Conservation (phyloP, 2,888 invertebrate genomes). For the Abscondita cerata region DNA sequence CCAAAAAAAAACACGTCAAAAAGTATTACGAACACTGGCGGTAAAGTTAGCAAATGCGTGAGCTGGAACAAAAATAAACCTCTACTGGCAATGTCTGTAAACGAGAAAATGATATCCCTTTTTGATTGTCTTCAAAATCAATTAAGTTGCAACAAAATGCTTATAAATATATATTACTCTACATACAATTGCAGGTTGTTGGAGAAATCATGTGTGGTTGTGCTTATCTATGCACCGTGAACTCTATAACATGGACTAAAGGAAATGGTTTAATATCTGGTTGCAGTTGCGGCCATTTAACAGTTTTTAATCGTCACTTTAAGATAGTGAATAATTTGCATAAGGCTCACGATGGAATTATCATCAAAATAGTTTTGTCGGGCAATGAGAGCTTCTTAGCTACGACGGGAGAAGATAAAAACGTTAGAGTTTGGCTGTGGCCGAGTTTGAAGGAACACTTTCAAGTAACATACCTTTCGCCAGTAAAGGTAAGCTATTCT, state of each 20-base stretch:
- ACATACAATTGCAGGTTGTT: conserved; percentile 7
- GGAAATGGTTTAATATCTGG: conserved; percentile 2
- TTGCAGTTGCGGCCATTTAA: neutral
- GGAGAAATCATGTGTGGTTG: neutral
- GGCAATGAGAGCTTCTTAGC: conserved; percentile 2
- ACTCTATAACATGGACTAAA: conserved; percentile 2
- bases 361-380: conserved; percentile 7
- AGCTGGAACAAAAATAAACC: conserved; percentile 40
- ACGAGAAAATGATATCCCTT: conserved; percentile 25
- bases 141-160: no score
- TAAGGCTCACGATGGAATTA: neutral
- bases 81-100: conserved; percentile 34
- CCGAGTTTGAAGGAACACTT: conserved; percentile 5
- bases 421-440: conserved; percentile 13
- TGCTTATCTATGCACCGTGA: neutral
- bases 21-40: conserved; percentile 22
- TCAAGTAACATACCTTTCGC: neutral
- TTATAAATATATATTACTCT: no score
- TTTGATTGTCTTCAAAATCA: conserved; percentile 36
- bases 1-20: conserved; percentile 32
- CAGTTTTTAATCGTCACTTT: neutral
- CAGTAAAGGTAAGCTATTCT: conserved; percentile 13
- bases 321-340: neutral
- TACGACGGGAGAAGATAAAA: conserved; percentile 3
- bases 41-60: conserved; percentile 33